Base-by-base conservation (phyloP, 92 coral and sea anemone species). In the Diadumene lineata region DNA sequence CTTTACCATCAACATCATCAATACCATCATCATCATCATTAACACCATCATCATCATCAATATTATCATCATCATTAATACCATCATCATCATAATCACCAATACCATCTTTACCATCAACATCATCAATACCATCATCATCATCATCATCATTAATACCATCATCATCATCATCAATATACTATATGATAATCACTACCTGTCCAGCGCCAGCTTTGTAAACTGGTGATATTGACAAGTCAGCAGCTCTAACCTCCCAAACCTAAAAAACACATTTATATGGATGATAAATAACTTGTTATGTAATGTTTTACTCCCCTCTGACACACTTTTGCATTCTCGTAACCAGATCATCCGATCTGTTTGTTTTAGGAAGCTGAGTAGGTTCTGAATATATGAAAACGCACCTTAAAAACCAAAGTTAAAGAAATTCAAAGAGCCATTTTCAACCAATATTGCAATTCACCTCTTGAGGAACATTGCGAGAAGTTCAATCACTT, bases 231-330 rank as follows among this genome's bases (percentile, higher is more conserved):
- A 96, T 84, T 1, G 99, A 96, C 29, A 96, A 90, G 80, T 96
- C 99, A n/a, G 99, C 99, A 19, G 97, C 97, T 82, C 94, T 72
- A 34, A 96, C 82, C 75, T 96, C 99, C 99, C 97, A 96, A 28
- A 96, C 96, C 99, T 96, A 60, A 27, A 87, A 64, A n/a, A 48
- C 60, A 53, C 6, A 15, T 38, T 38, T 6, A 38, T 13, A 38
- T 13, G 48, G 13, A 38, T 38, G 6, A 38, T 38, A 13, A 38
- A 38, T 4, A 38, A 13, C 13, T 38, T 44, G 51, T 44, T 44
- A 44, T 44, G 51, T 17, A 44, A 17, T 44, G 51, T 44, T 44
- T 21, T 58, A 7, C 24, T 6, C 7, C 7, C 60, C 19, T 7
- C 23, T 7, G n/a, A n/a, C n/a, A n/a, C n/a, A n/a, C n/a, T n/a